Evolutionary conservation across 1,140 invertebrate species (phyloP).

Genomic region (Sarcophaga bullata): DNA sequence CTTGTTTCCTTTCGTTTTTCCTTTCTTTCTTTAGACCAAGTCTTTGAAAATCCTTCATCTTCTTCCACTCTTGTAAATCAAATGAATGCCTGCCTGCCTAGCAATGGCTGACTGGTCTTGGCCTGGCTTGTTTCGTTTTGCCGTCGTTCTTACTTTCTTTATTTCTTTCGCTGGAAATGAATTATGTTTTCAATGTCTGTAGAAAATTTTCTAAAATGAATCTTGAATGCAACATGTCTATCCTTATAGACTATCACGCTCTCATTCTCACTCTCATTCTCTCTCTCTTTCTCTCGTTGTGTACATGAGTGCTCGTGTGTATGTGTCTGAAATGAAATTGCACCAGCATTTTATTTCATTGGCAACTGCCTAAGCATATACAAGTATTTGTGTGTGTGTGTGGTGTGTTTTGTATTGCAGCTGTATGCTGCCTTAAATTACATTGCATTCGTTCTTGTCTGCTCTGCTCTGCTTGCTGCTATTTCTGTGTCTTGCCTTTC

Average conservation of each 20-base stretch:
- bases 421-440: neutral
- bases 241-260: too few species aligned
- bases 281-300: too few species aligned
- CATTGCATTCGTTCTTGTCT: too few species aligned
- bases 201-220: neutral
- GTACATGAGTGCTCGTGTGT: too few species aligned
- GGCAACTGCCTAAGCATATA: neutral
- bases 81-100: too few species aligned
- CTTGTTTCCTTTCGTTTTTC: neutral
- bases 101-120: too few species aligned
- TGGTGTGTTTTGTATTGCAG: neutral
- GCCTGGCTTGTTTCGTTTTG: neutral
- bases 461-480: too few species aligned
- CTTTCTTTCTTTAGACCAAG: neutral
- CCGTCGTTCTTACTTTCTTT: too few species aligned
- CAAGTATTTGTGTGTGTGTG: neutral
- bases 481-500: too few species aligned
- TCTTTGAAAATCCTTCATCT: slow-evolving; percentile 8
- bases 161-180: slow-evolving; percentile 22
- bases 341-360: neutral
- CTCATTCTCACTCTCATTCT: too few species aligned
- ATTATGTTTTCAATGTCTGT: slow-evolving; percentile 27
- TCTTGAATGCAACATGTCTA: slow-evolving; percentile 27
- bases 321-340: neutral
- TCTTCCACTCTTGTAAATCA: too few species aligned